These are phyloP conservation scores for Ceriagrion tenellum DNA, from an alignment of 2,888 invertebrate species.

Conservation along the genomic window DNA sequence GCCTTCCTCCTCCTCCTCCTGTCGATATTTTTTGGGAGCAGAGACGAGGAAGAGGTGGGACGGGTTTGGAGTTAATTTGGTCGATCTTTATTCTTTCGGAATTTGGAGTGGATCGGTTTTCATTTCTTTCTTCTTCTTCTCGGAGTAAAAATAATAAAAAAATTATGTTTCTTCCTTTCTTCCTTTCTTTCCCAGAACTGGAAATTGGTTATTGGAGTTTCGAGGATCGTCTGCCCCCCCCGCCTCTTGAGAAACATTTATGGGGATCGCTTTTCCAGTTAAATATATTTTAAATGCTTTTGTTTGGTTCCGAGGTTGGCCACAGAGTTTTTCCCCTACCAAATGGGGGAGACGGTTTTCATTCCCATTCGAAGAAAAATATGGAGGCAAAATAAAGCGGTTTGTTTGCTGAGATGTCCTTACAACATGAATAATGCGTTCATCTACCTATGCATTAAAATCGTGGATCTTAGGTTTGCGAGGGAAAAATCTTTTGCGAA, in stretches of 20 bases:
- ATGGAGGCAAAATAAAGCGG: no score
- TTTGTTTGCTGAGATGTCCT: no score
- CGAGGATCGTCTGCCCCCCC: not conserved
- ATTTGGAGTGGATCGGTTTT: not conserved
- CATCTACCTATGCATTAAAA: no score
- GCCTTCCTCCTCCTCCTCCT: not conserved
- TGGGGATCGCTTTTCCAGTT: not conserved
- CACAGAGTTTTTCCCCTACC: not conserved
- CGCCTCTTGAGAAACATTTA: not conserved
- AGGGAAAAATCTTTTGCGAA: no score
- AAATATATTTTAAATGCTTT: not conserved
- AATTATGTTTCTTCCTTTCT: not conserved
- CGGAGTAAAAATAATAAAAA: not conserved
- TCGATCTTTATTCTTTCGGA: not conserved
- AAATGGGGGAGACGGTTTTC: not conserved
- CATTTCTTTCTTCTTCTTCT: not conserved
- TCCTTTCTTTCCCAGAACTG: constrained; percentile 4
- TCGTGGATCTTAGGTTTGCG: no score
- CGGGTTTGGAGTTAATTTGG: constrained; percentile 49
- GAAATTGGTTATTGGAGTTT: not conserved
- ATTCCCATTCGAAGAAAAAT: no score
- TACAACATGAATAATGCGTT: no score
- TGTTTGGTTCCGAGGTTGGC: not conserved
- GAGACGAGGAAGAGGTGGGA: no score
- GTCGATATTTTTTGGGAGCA: constrained; percentile 4